Base-by-base conservation (phyloP, 2,797 vertebrate genomes). In the Pantherophis vulpinus region DNA sequence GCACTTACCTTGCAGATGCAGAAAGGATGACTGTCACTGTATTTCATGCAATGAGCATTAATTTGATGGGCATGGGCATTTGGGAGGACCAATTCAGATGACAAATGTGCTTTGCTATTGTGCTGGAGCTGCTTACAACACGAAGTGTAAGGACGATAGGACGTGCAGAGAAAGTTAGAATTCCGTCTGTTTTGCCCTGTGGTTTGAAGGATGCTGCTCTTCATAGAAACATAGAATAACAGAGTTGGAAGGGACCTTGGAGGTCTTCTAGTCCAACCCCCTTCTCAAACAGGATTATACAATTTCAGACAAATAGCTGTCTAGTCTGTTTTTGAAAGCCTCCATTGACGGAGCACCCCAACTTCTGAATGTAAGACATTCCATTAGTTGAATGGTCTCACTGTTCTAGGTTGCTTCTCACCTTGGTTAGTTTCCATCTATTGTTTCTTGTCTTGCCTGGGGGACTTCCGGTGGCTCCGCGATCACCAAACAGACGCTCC, bases 11-110 rank as follows among this genome's bases (percentile, higher is more conserved):
- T 91, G 47, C 42, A 91, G 93, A 1, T 92, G n/a, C 89, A 89
- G 51, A 86, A 94, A 47, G 91, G 51, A n/a, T 94, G 91, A 92
- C 93, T 93, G 92, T 92, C 59, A 83, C 90, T 91, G 2, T 93
- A 66, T 94, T 54, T 94, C 92, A 94, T 92, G 91, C 94, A 94
- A 16, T 4, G 90, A 7, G 37, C 92, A 90, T 95, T 95, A 93
- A 79, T 93, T 94, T 94, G 61, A 86, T 55, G 93, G 29, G 4
- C 14, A 91, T 95, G 95, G n/a, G 61, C 27, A 91, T 90, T 89
- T 74, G 61, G 58, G 90, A 87, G 92, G 89, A 91, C 25, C 1
- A n/a, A 89, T 89, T 93, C 70, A 86, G 91, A n/a, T 13, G 12
- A 20, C 70, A 92, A 91, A 92, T 91, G 86, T 91, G 23, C 94